Base-by-base conservation (phyloP, 2,797 vertebrate species). In the Falco concolor region DNA sequence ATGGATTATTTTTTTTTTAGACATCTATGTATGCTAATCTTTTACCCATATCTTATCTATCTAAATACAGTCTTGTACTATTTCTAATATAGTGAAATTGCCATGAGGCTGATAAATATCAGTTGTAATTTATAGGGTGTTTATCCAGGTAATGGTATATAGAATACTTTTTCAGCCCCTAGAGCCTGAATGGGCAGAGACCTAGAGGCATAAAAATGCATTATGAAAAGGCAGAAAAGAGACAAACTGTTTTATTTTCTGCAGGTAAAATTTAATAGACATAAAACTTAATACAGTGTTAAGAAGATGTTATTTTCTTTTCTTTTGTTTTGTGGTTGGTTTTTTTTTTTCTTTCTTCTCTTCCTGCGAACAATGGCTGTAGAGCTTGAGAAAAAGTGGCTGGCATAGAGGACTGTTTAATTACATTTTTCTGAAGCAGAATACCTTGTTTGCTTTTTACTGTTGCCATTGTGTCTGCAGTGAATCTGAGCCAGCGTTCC, bases 91-190 rank as follows among this genome's bases (percentile, higher is more conserved):
- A 94, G 85, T 95, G 89, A 94, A 91, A 92, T 92, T 96, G 84
- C 86, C 72, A 34, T 4, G 52, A 96, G 90, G 93, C 90, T 74
- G 90, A 88, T 95, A 97, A 97, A 95, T 83, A 96, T 95, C 93
- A 63, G 54, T 92, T 95, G 83, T 77, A 96, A 97, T 97, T 98
- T 97, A 96, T 96, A 92, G 86, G 78, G 67, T 96, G 91, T 98
- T 98, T 98, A 96, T 96, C 84, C 96, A 96, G 93, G 91, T 96
- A 97, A 96, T 92, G 75, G 72, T 92, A 40, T 95, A 81, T 84
- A 84, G 95, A 95, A 96, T 96, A 96, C 94, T 94, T 95, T 96
- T 97, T 95, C 59, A 79, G 89, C 52, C 88, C 40, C 53, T 60
- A 16, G 84, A 95, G 94, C 91, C 88, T 93, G 93, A 95, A 92